Conservation (phyloP, 2,888 invertebrate genomes). For the Anthophora plumipes region DNA sequence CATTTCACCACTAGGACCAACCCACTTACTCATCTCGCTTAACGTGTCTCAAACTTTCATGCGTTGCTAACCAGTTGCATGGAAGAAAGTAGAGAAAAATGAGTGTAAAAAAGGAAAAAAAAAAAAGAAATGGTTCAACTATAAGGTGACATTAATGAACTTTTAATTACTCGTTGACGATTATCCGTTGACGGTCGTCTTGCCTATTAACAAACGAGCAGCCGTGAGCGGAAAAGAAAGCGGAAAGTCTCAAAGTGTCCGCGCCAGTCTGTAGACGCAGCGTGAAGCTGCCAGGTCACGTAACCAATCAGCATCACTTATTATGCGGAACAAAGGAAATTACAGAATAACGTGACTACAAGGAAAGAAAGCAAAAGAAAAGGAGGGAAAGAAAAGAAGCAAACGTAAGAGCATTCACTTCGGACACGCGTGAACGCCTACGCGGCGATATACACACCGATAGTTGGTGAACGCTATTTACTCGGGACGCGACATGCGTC, state of each 20-base stretch:
- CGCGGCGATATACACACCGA: background rate
- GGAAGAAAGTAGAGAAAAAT: too few relatives aligned
- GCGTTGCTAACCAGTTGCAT: background rate
- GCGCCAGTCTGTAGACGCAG: background rate
- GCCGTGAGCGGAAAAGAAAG: conserved; percentile 11
- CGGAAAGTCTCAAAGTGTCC: background rate
- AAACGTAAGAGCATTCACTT: conserved; percentile 9
- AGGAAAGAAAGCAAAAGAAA: background rate
- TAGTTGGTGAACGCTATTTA: too few relatives aligned
- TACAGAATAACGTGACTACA: conserved; percentile 19
- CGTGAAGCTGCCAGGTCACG: conserved; percentile 72
- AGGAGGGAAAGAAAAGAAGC: background rate
- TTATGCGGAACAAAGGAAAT: conserved; percentile 71
- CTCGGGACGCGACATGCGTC: too few relatives aligned
- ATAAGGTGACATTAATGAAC: background rate
- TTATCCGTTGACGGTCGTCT: conserved; percentile 6
- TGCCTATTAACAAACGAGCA: conserved; percentile 14
- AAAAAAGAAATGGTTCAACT: background rate
- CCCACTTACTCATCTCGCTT: background rate
- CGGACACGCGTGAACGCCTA: conserved; percentile 22
- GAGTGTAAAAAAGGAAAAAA: background rate
- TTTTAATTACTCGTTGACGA: conserved; percentile 11
- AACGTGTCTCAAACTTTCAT: background rate
- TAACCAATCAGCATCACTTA: conserved; percentile 74
- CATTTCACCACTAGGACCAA: background rate